A percentile compares a stretch with the other conserved stretches of the same genome.
Evolutionary conservation across 1,140 invertebrate species (phyloP).

Genomic region (Anastrepha obliqua): DNA sequence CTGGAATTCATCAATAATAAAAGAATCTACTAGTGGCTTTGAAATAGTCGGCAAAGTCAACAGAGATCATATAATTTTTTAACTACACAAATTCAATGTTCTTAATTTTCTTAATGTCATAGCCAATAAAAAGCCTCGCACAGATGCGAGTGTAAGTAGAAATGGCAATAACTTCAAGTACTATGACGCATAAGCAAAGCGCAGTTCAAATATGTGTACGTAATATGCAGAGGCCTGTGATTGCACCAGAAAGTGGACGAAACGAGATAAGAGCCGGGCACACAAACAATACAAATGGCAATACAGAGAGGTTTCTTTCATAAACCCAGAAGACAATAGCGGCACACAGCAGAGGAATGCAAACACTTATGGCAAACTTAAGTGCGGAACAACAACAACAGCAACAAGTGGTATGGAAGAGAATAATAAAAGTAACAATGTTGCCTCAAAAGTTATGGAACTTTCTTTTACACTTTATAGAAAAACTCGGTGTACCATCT

Average conservation of each 20-base stretch:
- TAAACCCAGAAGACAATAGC: background rate
- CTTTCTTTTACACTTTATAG: background rate
- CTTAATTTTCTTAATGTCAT: background rate
- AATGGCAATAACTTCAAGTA: background rate
- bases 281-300: background rate
- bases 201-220: background rate
- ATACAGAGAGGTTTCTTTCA: too few relatives aligned
- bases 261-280: conserved; percentile 14
- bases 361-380: conserved; percentile 26
- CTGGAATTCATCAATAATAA: too few relatives aligned
- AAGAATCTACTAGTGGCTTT: too few relatives aligned
- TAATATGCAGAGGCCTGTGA: background rate
- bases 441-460: conserved; percentile 16
- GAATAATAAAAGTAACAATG: background rate
- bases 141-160: background rate
- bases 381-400: background rate
- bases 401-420: background rate
- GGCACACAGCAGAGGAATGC: background rate
- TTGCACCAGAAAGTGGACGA: background rate
- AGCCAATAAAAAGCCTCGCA: background rate
- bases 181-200: background rate
- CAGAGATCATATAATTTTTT: too few relatives aligned
- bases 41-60: too few relatives aligned
- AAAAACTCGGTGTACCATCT: too few relatives aligned
- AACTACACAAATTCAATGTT: background rate